phyloP scores from a whole-genome alignment of 2,888 invertebrate genomes.

The Lucinisca nassula region DNA sequence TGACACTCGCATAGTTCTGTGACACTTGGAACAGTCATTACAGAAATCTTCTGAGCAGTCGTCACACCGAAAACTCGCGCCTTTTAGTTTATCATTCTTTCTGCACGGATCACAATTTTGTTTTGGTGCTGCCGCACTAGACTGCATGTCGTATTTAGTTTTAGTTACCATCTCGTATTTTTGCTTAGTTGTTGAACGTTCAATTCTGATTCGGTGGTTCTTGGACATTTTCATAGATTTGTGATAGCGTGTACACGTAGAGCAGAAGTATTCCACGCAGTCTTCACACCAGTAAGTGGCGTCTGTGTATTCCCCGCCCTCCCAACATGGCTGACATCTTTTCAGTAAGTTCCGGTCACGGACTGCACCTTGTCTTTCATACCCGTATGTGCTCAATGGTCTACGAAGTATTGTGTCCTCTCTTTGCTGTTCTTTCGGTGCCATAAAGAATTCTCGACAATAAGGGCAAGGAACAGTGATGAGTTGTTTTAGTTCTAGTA shows the following conservation, averaged over 20 bases:
- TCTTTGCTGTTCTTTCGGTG: not conserved
- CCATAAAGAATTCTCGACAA: slow-evolving; percentile 55
- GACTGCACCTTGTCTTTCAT: not conserved
- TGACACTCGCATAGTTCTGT: slow-evolving; percentile 62
- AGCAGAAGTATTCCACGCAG: slow-evolving; percentile 61
- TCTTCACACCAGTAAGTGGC: slow-evolving; percentile 66
- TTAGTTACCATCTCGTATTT: slow-evolving; percentile 24
- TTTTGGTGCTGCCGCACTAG: not conserved
- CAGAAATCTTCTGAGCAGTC: slow-evolving; percentile 59
- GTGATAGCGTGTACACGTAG: slow-evolving; percentile 56
- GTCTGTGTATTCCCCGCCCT: slow-evolving; percentile 41
- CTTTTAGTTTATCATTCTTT: slow-evolving; percentile 20
- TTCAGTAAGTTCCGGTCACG: slow-evolving; percentile 9
- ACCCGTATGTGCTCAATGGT: not conserved
- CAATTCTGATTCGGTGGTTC: slow-evolving; percentile 53
- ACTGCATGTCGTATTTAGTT: slow-evolving; percentile 1
- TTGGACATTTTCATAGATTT: slow-evolving; percentile 62
- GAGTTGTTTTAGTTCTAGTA: slow-evolving; percentile 22
- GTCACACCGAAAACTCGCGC: slow-evolving; percentile 54
- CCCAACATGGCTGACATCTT: slow-evolving; percentile 63
- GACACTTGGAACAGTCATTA: slow-evolving; percentile 56
- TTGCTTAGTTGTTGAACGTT: slow-evolving; percentile 12
- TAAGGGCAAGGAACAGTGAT: slow-evolving; percentile 55
- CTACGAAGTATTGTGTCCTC: not conserved
- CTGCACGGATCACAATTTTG: slow-evolving; percentile 54